phyloP scores from a whole-genome alignment of 2,113 vertebrate species.

The Geococcyx californianus region DNA sequence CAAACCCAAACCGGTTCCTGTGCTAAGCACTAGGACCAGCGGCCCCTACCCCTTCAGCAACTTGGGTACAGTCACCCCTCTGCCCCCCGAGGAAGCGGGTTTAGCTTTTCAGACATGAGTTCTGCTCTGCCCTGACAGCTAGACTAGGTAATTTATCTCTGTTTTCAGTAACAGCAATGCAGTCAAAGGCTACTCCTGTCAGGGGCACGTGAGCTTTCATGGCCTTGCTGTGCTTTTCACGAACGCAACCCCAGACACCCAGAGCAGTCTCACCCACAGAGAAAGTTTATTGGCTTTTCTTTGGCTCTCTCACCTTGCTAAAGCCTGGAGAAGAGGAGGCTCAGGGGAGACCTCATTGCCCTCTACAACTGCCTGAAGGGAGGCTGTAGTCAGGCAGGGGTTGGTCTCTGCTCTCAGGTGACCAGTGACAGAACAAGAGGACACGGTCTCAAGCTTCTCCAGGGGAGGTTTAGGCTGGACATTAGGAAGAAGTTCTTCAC shows the following conservation, averaged over 20 bases:
- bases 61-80: not conserved
- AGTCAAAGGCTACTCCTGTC: not conserved
- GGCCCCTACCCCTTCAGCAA: not conserved
- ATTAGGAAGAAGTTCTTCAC: too few relatives aligned
- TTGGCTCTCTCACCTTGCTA: not conserved
- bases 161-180: not conserved
- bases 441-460: too few relatives aligned
- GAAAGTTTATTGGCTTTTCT: not conserved
- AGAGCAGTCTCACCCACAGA: not conserved
- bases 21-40: not conserved
- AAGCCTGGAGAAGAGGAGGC: too few relatives aligned
- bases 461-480: too few relatives aligned
- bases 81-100: not conserved
- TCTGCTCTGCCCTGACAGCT: not conserved
- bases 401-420: too few relatives aligned
- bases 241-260: not conserved
- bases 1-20: not conserved
- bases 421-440: too few relatives aligned
- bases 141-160: not conserved
- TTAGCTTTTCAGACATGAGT: not conserved
- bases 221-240: fast-evolving
- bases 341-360: too few relatives aligned
- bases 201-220: not conserved
- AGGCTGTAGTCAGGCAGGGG: too few relatives aligned
- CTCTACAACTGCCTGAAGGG: too few relatives aligned